These are phyloP conservation scores for Hycleus phaleratus DNA, from an alignment of 1,140 invertebrate species.

Conservation along the genomic window DNA sequence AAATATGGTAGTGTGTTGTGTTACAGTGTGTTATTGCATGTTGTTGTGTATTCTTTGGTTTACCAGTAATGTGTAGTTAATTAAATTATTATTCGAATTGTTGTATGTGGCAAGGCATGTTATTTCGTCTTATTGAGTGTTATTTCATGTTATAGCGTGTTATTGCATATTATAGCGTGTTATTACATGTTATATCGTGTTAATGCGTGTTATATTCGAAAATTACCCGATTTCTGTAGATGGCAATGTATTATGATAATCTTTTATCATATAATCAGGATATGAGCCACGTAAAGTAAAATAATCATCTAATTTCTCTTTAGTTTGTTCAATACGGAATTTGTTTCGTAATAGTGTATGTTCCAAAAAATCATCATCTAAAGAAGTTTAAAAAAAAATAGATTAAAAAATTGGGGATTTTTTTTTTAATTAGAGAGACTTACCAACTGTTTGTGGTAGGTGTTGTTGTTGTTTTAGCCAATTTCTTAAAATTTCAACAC, in stretches of 20 bases:
- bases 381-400: neutral
- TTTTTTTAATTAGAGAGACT: neutral
- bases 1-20: too few species aligned
- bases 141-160: too few species aligned
- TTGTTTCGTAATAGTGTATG: conserved; percentile 8
- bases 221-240: neutral
- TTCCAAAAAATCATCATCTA: conserved; percentile 8
- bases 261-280: neutral
- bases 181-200: too few species aligned
- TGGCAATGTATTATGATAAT: neutral
- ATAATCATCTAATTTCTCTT: conserved; percentile 11
- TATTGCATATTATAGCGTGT: too few species aligned
- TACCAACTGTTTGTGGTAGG: conserved; percentile 5
- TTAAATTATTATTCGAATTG: too few species aligned
- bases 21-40: too few species aligned
- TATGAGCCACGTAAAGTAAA: conserved; percentile 2
- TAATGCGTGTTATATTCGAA: too few species aligned
- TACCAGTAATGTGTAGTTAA: too few species aligned
- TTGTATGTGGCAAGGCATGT: too few species aligned
- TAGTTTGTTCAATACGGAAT: conserved; percentile 12
- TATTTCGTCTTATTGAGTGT: too few species aligned
- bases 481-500: neutral
- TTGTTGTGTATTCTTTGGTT: too few species aligned
- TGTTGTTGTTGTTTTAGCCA: conserved; percentile 8
- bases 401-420: neutral